These are phyloP conservation scores for Oligia fasciuncula DNA, from an alignment of 2,888 invertebrate species.

Conservation along the genomic window DNA sequence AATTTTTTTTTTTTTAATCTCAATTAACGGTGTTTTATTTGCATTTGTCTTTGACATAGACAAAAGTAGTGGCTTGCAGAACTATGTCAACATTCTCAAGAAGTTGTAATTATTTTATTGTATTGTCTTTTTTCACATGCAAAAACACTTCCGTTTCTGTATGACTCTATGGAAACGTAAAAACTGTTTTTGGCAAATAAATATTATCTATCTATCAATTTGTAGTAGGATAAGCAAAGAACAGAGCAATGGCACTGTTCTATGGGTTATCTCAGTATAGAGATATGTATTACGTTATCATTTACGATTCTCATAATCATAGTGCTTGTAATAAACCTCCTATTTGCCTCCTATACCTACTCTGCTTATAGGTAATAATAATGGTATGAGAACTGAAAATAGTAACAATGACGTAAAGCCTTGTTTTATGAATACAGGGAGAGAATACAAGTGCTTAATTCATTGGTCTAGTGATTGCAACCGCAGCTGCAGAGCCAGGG, in stretches of 20 bases:
- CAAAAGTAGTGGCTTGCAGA: neutral
- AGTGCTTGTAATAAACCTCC: neutral
- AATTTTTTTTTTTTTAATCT: neutral
- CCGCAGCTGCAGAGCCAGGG: neutral
- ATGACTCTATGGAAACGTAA: neutral
- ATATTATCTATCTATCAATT: neutral
- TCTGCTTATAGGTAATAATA: neutral
- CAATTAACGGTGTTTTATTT: constrained; percentile 16
- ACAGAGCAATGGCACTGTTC: neutral
- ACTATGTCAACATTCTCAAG: constrained; percentile 15
- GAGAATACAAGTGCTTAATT: neutral
- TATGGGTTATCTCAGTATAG: neutral
- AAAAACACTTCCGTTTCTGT: neutral
- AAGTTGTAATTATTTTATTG: constrained; percentile 4
- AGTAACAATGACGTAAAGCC: neutral
- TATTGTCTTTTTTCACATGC: too few species aligned
- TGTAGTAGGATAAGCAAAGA: neutral
- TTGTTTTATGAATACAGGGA: neutral
- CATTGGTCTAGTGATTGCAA: neutral
- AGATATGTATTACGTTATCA: neutral
- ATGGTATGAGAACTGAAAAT: neutral
- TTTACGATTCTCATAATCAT: neutral
- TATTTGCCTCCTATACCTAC: neutral
- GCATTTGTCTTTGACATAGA: constrained; percentile 11
- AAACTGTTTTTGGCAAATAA: neutral